Evolutionary conservation across 1,140 invertebrate genomes (phyloP).

Genomic region (Sarcophaga bullata): DNA sequence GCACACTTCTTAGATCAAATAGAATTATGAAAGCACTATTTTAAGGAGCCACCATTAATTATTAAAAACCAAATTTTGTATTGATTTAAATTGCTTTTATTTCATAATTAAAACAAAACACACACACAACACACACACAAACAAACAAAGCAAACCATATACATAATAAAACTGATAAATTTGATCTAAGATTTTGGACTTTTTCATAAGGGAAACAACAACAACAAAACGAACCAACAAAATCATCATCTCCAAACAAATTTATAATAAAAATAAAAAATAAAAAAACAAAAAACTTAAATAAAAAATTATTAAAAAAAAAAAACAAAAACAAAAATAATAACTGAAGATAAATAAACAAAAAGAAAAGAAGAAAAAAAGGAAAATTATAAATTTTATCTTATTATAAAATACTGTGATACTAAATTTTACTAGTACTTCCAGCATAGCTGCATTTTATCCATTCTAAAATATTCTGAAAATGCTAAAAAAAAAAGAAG

Average conservation of each 20-base stretch:
- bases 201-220: not conserved
- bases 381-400: slow-evolving; percentile 58
- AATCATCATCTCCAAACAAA: not conserved
- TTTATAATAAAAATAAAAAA: not conserved
- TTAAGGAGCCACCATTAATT: too few relatives aligned
- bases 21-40: too few relatives aligned
- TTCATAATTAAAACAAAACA: too few relatives aligned
- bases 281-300: slow-evolving; percentile 43
- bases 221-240: not conserved
- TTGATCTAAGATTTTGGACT: too few relatives aligned
- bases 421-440: slow-evolving; percentile 67
- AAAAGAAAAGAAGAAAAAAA: slow-evolving; percentile 31
- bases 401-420: slow-evolving; percentile 66
- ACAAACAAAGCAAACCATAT: too few relatives aligned
- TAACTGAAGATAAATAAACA: slow-evolving; percentile 27
- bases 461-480: slow-evolving; percentile 66
- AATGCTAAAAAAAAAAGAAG: slow-evolving; percentile 18
- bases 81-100: too few relatives aligned
- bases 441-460: slow-evolving; percentile 67
- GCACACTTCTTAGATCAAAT: too few relatives aligned
- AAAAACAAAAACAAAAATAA: not conserved
- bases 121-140: too few relatives aligned
- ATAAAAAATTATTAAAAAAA: too few relatives aligned
- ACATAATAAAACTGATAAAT: too few relatives aligned
- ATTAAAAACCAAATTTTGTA: too few relatives aligned